Conservation (phyloP, 2,113 vertebrate genomes). For the Zosterops japonicus region DNA sequence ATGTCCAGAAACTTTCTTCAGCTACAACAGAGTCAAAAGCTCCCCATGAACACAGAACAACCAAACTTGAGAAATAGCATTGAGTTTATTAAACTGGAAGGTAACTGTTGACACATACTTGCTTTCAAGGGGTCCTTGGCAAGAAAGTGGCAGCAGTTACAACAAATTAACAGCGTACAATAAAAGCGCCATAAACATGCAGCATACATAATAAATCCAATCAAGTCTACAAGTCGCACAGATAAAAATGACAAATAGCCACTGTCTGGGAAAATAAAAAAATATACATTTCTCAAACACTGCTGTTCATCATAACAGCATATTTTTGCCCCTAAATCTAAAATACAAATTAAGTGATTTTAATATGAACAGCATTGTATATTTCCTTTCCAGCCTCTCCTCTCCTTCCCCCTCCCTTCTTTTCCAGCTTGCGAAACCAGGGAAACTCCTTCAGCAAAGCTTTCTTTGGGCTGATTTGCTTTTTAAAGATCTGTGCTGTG, state of each 20-base stretch:
- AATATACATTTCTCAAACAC: constrained; percentile 65
- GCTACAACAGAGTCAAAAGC: not conserved
- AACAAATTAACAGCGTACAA: constrained; percentile 81
- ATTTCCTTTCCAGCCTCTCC: constrained; percentile 54
- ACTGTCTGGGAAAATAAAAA: constrained; percentile 73
- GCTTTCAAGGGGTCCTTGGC: constrained; percentile 74
- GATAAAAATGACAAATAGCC: constrained; percentile 80
- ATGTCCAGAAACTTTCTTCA: not conserved
- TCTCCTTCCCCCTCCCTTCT: not conserved
- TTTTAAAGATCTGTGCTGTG: not conserved
- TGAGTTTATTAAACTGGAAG: constrained; percentile 68
- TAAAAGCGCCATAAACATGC: constrained; percentile 81
- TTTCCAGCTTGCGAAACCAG: constrained; percentile 16
- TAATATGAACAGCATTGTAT: constrained; percentile 40
- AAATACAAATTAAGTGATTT: constrained; percentile 68
- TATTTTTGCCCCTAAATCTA: constrained; percentile 68
- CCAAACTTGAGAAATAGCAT: constrained; percentile 41
- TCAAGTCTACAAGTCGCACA: constrained; percentile 69
- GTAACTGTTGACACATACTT: constrained; percentile 71
- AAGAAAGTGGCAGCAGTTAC: constrained; percentile 74
- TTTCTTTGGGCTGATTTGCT: constrained; percentile 25
- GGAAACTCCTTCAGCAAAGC: constrained; percentile 22
- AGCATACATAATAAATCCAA: constrained; percentile 79
- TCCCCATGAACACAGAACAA: not conserved
- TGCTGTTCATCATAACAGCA: constrained; percentile 57